Percentiles rank a stretch among this genome's conserved stretches.
Conservation (phyloP, 2,888 invertebrate genomes). For the Tanytarsus gracilentus region DNA sequence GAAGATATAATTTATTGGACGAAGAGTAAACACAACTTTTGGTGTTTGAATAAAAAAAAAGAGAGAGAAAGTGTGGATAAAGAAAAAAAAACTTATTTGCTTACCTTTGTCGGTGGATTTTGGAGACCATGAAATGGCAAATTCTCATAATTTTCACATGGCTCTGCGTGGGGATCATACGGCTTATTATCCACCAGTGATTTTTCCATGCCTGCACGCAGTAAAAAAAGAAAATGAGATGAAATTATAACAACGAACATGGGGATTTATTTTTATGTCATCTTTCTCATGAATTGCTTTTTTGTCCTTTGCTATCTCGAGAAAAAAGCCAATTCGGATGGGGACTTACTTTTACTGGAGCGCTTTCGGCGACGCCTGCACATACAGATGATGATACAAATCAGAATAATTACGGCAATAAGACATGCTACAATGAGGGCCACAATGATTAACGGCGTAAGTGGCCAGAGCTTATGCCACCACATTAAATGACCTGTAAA, state of each 20-base stretch:
- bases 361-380: constrained; percentile 66
- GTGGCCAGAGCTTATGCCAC: constrained; percentile 67
- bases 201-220: constrained; percentile 29
- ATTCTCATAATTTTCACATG: constrained; percentile 86
- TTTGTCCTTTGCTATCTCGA: too few relatives aligned
- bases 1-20: too few relatives aligned
- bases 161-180: constrained; percentile 65
- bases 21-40: neutral
- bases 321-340: neutral
- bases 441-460: constrained; percentile 56
- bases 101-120: constrained; percentile 89
- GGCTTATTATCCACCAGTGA: constrained; percentile 31
- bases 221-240: too few relatives aligned
- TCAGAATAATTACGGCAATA: constrained; percentile 64
- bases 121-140: constrained; percentile 91
- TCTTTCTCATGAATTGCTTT: too few relatives aligned
- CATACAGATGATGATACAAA: constrained; percentile 76
- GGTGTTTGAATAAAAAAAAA: neutral
- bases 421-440: constrained; percentile 60
- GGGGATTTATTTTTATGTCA: neutral
- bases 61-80: neutral
- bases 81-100: constrained; percentile 29
- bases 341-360: constrained; percentile 44
- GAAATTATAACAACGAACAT: constrained; percentile 9
- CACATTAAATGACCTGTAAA: constrained; percentile 63